Conservation (phyloP, 2,797 vertebrate genomes). For the Dicrostonyx torquatus region DNA sequence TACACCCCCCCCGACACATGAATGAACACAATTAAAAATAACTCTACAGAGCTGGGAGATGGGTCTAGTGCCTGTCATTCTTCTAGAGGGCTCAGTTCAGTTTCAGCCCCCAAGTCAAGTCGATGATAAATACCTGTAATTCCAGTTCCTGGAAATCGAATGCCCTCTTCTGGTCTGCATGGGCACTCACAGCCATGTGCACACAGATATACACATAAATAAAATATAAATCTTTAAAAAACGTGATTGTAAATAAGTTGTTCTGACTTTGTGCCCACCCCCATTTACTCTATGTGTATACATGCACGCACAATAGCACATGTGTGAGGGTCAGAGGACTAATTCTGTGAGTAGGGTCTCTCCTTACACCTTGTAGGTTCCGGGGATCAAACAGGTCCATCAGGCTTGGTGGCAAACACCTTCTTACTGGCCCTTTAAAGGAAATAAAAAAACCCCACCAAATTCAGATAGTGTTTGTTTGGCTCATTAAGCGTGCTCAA, state of each 20-base stretch:
- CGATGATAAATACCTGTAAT: not conserved
- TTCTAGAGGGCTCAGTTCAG: not conserved
- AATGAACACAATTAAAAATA: not conserved
- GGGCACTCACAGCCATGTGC: not conserved
- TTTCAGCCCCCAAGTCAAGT: not conserved
- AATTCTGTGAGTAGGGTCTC: not conserved
- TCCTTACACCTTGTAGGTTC: not conserved
- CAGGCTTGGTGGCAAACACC: not conserved
- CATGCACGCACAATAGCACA: not conserved
- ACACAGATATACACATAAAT: not conserved
- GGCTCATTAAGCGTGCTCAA: not conserved
- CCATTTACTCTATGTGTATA: not conserved
- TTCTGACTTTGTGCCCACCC: not conserved
- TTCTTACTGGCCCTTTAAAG: not conserved
- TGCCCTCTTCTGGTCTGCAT: not conserved
- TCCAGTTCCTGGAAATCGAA: not conserved
- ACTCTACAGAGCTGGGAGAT: not conserved
- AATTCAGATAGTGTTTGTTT: constrained; percentile 32
- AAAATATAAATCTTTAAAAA: not conserved
- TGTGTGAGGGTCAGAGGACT: not conserved
- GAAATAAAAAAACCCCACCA: not conserved
- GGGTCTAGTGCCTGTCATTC: not conserved
- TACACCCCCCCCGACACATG: not conserved
- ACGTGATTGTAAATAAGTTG: not conserved
- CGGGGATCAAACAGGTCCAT: not conserved